These are phyloP conservation scores for Anolis apletophallus DNA, from an alignment of 2,797 vertebrate genomes.

Conservation along the genomic window DNA sequence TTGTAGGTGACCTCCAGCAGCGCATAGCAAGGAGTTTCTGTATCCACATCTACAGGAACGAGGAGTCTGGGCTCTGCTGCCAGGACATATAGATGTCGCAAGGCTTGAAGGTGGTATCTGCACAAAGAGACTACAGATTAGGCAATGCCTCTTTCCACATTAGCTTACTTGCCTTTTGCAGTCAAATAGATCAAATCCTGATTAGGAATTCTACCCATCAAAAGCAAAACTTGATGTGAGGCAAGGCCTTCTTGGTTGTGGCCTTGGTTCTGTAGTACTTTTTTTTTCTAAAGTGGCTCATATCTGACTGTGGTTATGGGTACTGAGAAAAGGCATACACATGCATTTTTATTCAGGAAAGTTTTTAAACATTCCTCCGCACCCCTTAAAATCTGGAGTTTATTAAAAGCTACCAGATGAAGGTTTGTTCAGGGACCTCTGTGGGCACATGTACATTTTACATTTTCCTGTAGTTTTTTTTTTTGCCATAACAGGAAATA, in stretches of 20 bases:
- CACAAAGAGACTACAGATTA: background rate
- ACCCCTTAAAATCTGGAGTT: background rate
- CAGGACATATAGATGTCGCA: conserved; percentile 93
- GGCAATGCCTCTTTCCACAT: background rate
- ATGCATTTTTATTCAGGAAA: background rate
- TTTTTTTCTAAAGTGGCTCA: background rate
- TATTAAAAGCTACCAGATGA: background rate
- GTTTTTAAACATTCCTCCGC: background rate
- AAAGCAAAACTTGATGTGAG: background rate
- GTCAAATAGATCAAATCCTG: background rate
- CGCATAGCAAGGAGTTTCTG: conserved; percentile 92
- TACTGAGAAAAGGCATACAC: background rate
- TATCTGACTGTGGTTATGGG: background rate
- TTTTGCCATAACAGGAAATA: background rate
- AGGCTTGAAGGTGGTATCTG: conserved; percentile 97
- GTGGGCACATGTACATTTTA: background rate
- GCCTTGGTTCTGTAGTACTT: background rate
- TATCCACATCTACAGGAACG: conserved; percentile 94
- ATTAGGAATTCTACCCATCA: background rate
- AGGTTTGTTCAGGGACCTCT: background rate
- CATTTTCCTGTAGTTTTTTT: background rate
- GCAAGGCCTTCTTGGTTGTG: background rate
- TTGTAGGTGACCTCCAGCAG: conserved; percentile 95
- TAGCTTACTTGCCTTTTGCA: background rate
- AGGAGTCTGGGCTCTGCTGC: conserved; percentile 93